A percentile compares a stretch with the other conserved stretches of the same genome.
These are phyloP conservation scores for Neopelma chrysocephalum DNA, from an alignment of 2,797 vertebrate genomes.

Conservation along the genomic window DNA sequence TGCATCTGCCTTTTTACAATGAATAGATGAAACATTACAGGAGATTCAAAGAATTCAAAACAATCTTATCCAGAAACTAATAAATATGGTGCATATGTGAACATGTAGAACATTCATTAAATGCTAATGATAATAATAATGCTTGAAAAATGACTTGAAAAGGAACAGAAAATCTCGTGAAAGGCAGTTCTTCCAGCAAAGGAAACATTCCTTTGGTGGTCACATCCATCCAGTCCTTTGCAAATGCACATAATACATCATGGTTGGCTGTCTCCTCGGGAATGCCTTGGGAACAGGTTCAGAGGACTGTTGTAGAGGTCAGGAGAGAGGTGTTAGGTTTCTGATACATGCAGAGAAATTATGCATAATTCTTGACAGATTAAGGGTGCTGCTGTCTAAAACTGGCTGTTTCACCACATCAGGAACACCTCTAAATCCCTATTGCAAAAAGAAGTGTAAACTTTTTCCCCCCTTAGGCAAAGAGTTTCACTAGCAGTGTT, in stretches of 20 bases:
- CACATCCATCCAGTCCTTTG: not conserved
- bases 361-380: not conserved
- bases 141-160: constrained; percentile 4
- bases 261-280: not conserved
- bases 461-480: not conserved
- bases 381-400: not conserved
- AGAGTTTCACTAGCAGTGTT: not conserved
- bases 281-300: not conserved
- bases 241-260: not conserved
- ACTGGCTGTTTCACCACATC: not conserved
- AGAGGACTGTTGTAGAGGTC: not conserved
- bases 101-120: constrained; percentile 4
- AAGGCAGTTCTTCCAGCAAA: constrained; percentile 11
- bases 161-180: constrained; percentile 34
- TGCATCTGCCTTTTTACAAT: not conserved
- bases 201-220: constrained; percentile 34
- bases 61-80: not conserved
- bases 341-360: not conserved
- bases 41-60: constrained; percentile 2
- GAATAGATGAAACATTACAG: not conserved
- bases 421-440: constrained; percentile 4
- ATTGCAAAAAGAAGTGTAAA: constrained; percentile 1
- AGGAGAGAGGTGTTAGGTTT: not conserved
- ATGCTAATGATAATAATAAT: not conserved
- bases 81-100: not conserved